Conservation (phyloP, 2,113 vertebrate species). For the Tragelaphus buxtoni region DNA sequence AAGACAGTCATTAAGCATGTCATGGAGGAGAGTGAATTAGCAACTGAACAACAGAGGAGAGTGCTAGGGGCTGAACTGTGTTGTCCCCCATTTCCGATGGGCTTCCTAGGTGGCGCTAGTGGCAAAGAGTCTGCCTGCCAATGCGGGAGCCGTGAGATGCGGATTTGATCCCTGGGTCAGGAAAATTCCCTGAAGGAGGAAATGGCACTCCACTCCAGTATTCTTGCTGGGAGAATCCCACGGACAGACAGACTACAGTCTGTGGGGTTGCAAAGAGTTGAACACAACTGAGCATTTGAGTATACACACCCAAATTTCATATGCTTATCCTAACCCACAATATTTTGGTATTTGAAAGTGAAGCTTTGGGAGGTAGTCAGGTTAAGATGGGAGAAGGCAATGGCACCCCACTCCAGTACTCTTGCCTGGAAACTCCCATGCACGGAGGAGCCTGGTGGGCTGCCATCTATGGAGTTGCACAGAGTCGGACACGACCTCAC, state of each 20-base stretch:
- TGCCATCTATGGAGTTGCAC: no score
- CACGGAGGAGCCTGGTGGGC: no score
- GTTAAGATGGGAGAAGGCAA: background rate
- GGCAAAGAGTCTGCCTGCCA: background rate
- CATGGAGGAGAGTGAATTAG: background rate
- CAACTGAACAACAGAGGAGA: background rate
- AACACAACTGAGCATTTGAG: background rate
- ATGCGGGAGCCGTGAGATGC: background rate
- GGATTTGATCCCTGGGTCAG: background rate
- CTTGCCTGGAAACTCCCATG: no score
- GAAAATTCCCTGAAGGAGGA: background rate
- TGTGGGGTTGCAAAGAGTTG: fast-evolving
- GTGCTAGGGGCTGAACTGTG: background rate
- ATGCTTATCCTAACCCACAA: background rate
- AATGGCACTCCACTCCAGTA: background rate
- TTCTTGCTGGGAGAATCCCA: background rate
- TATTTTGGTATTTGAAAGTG: background rate
- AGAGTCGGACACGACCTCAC: no score
- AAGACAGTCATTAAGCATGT: background rate
- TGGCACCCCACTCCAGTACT: no score
- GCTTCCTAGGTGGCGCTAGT: background rate
- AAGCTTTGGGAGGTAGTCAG: background rate
- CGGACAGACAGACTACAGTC: background rate
- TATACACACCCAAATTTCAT: background rate
- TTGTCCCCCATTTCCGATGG: background rate